These are phyloP conservation scores for Anhinga anhinga DNA, from an alignment of 2,113 vertebrate genomes.

Conservation along the genomic window DNA sequence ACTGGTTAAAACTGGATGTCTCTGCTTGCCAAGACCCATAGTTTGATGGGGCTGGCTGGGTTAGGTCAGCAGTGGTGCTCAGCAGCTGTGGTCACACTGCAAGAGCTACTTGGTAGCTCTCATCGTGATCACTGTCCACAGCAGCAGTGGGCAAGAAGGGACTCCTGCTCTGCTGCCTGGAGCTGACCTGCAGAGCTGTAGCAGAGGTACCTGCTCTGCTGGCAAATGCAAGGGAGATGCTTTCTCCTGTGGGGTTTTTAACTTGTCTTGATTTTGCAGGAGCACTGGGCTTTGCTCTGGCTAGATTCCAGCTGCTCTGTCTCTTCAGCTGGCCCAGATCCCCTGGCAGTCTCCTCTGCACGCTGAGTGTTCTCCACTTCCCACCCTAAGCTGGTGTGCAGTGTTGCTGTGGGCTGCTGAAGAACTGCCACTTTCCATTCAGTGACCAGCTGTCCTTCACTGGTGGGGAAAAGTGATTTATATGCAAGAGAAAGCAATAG, in stretches of 20 bases:
- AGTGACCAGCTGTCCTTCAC: constrained; percentile 39
- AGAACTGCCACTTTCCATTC: constrained; percentile 28
- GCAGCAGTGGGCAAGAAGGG: background rate
- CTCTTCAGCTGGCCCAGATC: constrained; percentile 14
- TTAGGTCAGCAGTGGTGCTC: background rate
- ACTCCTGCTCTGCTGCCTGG: background rate
- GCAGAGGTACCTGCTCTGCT: background rate
- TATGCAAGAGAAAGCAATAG: constrained; percentile 4
- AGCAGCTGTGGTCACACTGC: background rate
- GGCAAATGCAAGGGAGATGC: background rate
- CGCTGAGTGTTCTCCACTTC: background rate
- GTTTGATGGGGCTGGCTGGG: background rate
- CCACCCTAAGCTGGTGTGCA: background rate
- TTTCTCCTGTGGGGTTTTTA: background rate
- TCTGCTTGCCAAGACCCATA: background rate
- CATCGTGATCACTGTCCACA: background rate
- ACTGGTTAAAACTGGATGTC: background rate
- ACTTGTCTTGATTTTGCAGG: background rate
- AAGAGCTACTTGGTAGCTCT: background rate
- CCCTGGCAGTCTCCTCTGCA: background rate
- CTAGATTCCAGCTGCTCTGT: background rate
- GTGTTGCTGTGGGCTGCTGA: constrained; percentile 20
- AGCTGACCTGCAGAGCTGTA: background rate
- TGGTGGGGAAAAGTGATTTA: constrained; percentile 27
- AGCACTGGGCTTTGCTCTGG: background rate